Conservation (phyloP, 2,888 invertebrate species). For the Odontothrips loti region DNA sequence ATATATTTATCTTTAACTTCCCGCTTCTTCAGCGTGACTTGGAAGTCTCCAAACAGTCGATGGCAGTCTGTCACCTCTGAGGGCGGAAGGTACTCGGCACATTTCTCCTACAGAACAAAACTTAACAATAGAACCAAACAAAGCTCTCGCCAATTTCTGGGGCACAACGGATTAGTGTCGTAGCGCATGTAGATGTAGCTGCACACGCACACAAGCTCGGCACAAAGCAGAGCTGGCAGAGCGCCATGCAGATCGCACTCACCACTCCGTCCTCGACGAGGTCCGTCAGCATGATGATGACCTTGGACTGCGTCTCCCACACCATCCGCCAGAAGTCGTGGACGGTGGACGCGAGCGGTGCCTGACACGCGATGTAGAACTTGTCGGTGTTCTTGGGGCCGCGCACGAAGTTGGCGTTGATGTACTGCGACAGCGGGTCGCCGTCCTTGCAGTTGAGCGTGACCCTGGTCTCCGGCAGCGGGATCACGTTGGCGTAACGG, state of each 20-base stretch:
- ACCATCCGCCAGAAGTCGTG: constrained; percentile 94
- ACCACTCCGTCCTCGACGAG: constrained; percentile 84
- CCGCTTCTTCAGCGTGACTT: constrained; percentile 79
- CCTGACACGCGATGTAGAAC: constrained; percentile 90
- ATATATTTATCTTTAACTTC: constrained; percentile 90
- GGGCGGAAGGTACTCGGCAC: constrained; percentile 86
- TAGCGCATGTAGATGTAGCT: no score
- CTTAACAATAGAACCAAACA: background rate
- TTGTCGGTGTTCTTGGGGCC: constrained; percentile 78
- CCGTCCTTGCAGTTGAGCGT: constrained; percentile 59
- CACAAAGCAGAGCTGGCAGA: no score
- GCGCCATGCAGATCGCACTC: constrained; percentile 44
- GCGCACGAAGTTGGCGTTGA: constrained; percentile 90
- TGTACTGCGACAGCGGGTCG: constrained; percentile 79
- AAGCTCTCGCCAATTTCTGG: background rate
- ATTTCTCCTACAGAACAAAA: constrained; percentile 65
- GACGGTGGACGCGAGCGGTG: constrained; percentile 78
- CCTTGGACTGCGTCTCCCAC: constrained; percentile 88
- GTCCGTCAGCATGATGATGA: constrained; percentile 86
- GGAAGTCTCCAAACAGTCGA: constrained; percentile 80
- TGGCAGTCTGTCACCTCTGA: constrained; percentile 88
- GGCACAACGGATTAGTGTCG: background rate
- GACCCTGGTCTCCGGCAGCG: constrained; percentile 85
- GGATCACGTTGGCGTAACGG: constrained; percentile 91
- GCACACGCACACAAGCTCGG: no score